A percentile compares a stretch with the other conserved stretches of the same genome.
These are phyloP conservation scores for Erannis defoliaria DNA, from an alignment of 2,888 invertebrate species.

Conservation along the genomic window DNA sequence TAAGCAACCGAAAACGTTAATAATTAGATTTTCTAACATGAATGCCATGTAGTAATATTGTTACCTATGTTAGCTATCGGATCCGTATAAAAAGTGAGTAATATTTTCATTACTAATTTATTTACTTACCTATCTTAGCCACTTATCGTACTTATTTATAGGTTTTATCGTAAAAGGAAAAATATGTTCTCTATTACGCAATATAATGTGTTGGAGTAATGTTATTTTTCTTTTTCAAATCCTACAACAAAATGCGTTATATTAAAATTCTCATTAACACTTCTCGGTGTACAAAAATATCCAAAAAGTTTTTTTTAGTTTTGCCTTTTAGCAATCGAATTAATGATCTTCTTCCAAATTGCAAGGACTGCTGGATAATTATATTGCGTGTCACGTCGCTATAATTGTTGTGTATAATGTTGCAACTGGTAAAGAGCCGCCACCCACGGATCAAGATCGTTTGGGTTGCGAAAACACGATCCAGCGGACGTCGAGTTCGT, in stretches of 20 bases:
- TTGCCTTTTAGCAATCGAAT: not conserved
- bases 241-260: not conserved
- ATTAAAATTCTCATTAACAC: not conserved
- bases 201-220: not conserved
- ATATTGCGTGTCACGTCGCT: conserved; percentile 56
- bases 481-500: conserved; percentile 38
- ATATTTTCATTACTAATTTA: conserved; percentile 4
- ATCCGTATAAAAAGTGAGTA: conserved; percentile 1
- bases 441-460: conserved; percentile 57
- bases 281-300: not conserved
- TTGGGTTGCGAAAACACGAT: conserved; percentile 50
- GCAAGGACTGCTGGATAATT: conserved; percentile 10
- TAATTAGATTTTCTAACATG: not conserved
- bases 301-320: not conserved
- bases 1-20: conserved; percentile 20
- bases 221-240: not conserved
- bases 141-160: conserved; percentile 27
- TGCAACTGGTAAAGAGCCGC: conserved; percentile 57
- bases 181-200: conserved; percentile 18
- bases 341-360: not conserved
- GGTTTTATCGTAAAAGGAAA: conserved; percentile 28
- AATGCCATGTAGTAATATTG: not conserved
- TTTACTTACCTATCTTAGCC: conserved; percentile 17
- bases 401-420: conserved; percentile 67
- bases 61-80: not conserved